phyloP scores from a whole-genome alignment of 2,113 vertebrate genomes.

The Dicrurus megarhynchus region DNA sequence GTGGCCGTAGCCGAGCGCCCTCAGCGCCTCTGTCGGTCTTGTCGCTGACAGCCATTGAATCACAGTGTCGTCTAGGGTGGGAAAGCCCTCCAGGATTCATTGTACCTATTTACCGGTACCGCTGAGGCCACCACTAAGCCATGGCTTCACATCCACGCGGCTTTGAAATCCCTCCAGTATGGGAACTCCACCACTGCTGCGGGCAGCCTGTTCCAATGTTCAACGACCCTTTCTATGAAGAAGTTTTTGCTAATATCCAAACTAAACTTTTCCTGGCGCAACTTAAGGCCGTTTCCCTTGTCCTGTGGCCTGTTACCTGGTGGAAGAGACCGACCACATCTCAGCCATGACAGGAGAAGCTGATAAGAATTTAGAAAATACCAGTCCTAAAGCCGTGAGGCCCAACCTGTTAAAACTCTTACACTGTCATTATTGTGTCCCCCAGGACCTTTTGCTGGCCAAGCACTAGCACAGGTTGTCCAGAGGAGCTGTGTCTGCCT shows the following conservation, averaged over 20 bases:
- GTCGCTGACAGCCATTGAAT: rapidly evolving
- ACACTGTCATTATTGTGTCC: rapidly evolving
- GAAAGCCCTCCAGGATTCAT: rapidly evolving
- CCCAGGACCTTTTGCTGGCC: neutral
- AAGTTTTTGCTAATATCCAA: neutral
- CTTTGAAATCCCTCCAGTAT: neutral
- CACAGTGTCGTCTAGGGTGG: rapidly evolving
- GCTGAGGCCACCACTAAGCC: neutral
- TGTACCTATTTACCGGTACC: no score
- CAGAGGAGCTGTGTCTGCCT: neutral
- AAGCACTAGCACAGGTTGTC: neutral
- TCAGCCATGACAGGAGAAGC: neutral
- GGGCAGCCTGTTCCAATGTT: neutral
- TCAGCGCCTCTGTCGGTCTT: rapidly evolving
- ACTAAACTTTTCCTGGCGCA: neutral
- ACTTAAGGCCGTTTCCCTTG: neutral
- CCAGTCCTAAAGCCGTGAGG: rapidly evolving
- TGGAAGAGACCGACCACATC: neutral
- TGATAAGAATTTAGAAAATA: neutral
- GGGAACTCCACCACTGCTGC: rapidly evolving
- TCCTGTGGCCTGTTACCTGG: neutral
- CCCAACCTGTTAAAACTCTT: neutral
- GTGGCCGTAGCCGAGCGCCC: neutral
- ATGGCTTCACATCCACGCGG: no score
- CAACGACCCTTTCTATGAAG: neutral